These are phyloP conservation scores for Zaprionus inermis DNA, from an alignment of 1,140 invertebrate species.

Conservation along the genomic window DNA sequence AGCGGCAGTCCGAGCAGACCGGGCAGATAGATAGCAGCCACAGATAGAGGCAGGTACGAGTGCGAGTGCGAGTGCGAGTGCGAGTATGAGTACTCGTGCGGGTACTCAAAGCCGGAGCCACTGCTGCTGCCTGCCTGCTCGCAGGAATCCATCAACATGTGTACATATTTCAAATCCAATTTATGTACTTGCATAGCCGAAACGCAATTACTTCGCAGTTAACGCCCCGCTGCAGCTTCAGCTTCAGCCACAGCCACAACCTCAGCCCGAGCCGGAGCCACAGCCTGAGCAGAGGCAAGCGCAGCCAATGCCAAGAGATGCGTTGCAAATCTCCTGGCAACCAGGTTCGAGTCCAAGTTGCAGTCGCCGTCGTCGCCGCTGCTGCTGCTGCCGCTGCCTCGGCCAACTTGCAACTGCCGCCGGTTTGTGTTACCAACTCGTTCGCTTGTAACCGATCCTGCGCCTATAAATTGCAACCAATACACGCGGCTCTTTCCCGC, in stretches of 20 bases:
- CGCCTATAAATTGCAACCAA: slow-evolving; percentile 80
- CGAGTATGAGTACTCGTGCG: not conserved
- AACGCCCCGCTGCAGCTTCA: slow-evolving; percentile 67
- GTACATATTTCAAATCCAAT: slow-evolving; percentile 82
- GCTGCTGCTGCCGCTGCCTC: slow-evolving; percentile 9
- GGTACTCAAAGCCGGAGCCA: slow-evolving; percentile 15
- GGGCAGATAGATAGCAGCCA: slow-evolving; percentile 34
- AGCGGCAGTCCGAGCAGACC: slow-evolving; percentile 34
- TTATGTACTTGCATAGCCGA: slow-evolving; percentile 81
- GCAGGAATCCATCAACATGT: slow-evolving; percentile 78
- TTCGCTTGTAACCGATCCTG: slow-evolving; percentile 79
- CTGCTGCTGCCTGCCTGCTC: slow-evolving; percentile 31
- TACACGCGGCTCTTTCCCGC: slow-evolving; percentile 62
- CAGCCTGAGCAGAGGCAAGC: not conserved
- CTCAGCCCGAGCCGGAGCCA: not conserved
- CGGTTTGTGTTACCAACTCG: slow-evolving; percentile 79
- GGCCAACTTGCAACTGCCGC: slow-evolving; percentile 58
- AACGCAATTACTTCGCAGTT: slow-evolving; percentile 81
- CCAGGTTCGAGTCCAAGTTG: slow-evolving; percentile 36
- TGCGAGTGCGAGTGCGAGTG: slow-evolving; percentile 4
- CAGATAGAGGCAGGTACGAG: slow-evolving; percentile 45
- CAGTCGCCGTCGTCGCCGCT: not conserved
- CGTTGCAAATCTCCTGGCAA: slow-evolving; percentile 58
- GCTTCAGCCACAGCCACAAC: slow-evolving; percentile 4
- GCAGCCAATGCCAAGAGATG: slow-evolving; percentile 32